Conservation (phyloP, 2,113 vertebrate species). For the Anseranas semipalmata region DNA sequence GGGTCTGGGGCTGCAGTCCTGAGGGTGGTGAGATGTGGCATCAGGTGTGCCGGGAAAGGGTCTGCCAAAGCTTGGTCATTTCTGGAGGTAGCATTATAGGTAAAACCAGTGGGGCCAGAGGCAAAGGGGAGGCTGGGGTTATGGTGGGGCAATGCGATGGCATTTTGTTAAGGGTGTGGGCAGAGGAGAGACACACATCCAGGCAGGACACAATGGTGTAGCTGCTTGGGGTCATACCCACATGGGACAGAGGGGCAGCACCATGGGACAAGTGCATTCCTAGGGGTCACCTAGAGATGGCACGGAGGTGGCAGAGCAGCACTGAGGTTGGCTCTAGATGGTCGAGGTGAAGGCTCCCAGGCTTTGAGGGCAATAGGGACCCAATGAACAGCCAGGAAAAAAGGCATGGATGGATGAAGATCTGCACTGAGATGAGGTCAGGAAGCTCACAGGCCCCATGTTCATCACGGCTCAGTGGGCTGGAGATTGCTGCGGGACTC, state of each 20-base stretch:
- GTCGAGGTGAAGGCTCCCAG: background rate
- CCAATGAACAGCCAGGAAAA: background rate
- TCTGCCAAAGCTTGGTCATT: background rate
- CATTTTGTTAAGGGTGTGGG: background rate
- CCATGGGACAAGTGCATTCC: background rate
- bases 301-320: background rate
- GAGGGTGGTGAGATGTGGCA: background rate
- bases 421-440: background rate
- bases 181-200: background rate
- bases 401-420: accelerated
- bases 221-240: background rate
- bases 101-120: background rate
- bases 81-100: background rate
- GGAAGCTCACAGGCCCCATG: accelerated
- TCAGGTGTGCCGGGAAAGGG: background rate
- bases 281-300: background rate
- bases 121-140: background rate
- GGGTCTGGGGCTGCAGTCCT: background rate
- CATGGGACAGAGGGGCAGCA: background rate
- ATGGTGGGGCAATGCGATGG: accelerated
- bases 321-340: background rate
- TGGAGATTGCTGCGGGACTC: background rate
- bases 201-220: background rate
- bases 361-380: background rate
- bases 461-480: background rate